A percentile compares a stretch with the other conserved stretches of the same genome.
Conservation (phyloP, 2,888 invertebrate genomes). For the Pinctada fucata region DNA sequence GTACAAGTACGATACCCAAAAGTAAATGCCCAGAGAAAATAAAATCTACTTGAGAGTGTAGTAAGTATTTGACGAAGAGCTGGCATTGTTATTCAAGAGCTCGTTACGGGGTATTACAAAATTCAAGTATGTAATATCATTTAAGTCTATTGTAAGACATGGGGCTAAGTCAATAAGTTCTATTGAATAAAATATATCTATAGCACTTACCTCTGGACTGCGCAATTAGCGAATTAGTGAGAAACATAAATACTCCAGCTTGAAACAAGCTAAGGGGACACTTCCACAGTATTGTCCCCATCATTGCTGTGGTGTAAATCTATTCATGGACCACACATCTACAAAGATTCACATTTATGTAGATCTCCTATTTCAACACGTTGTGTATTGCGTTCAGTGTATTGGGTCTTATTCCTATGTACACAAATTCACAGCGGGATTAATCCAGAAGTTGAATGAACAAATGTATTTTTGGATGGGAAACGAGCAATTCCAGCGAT, state of each 20-base stretch:
- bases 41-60: background rate
- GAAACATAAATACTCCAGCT: constrained; percentile 7
- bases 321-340: background rate
- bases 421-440: no score
- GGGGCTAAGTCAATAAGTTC: background rate
- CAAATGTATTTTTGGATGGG: no score
- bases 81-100: background rate
- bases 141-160: background rate
- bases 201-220: constrained; percentile 7
- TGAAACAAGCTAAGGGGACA: background rate
- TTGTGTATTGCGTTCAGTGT: background rate
- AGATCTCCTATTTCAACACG: background rate
- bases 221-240: background rate
- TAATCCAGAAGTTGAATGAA: no score
- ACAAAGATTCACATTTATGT: no score
- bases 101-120: background rate
- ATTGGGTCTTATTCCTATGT: no score
- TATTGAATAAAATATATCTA: background rate
- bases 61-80: background rate
- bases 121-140: background rate
- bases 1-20: no score
- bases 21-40: no score
- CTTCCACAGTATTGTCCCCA: background rate
- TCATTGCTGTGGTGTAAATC: background rate
- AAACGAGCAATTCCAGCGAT: no score